Percentiles rank a stretch among this genome's conserved stretches.
Conservation (phyloP, 2,797 vertebrate species). For the Pempheris klunzingeri region DNA sequence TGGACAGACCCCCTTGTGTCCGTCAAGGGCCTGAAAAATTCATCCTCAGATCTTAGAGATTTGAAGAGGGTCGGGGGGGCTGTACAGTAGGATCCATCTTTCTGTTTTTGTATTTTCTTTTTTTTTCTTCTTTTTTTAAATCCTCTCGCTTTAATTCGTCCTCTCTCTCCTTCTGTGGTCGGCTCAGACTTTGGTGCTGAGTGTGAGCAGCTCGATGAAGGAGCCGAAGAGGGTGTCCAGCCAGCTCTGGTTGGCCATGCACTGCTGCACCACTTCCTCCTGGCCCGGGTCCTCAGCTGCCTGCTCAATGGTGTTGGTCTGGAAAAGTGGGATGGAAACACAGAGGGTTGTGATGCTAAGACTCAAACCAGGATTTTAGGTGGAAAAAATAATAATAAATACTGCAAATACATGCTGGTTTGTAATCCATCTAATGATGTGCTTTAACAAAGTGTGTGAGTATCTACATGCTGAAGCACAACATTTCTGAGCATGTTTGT, state of each 20-base stretch:
- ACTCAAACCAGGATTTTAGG: not conserved
- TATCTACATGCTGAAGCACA: not conserved
- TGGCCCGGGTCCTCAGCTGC: conserved; percentile 94
- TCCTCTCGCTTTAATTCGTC: conserved; percentile 46
- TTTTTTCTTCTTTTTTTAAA: conserved; percentile 52
- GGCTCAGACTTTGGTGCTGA: conserved; percentile 87
- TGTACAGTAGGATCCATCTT: conserved; percentile 78
- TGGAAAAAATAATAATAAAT: not conserved
- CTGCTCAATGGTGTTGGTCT: conserved; percentile 94
- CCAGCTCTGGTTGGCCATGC: conserved; percentile 97
- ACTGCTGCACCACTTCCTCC: conserved; percentile 96
- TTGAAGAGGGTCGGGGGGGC: conserved; percentile 69
- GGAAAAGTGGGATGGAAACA: conserved; percentile 27
- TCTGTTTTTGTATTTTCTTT: conserved; percentile 44
- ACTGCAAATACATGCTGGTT: not conserved
- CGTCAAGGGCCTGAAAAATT: conserved; percentile 72
- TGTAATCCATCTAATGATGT: not conserved
- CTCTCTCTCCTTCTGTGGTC: conserved; percentile 13
- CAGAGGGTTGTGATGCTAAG: conserved; percentile 25
- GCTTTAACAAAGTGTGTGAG: too few relatives aligned
- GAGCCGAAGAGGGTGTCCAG: conserved; percentile 94
- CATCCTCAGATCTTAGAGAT: conserved; percentile 73
- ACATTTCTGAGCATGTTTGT: not conserved
- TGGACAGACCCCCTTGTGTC: conserved; percentile 69
- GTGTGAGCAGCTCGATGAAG: conserved; percentile 94